phyloP scores from a whole-genome alignment of 2,888 invertebrate species.

The Scaptomyza tumidula region DNA sequence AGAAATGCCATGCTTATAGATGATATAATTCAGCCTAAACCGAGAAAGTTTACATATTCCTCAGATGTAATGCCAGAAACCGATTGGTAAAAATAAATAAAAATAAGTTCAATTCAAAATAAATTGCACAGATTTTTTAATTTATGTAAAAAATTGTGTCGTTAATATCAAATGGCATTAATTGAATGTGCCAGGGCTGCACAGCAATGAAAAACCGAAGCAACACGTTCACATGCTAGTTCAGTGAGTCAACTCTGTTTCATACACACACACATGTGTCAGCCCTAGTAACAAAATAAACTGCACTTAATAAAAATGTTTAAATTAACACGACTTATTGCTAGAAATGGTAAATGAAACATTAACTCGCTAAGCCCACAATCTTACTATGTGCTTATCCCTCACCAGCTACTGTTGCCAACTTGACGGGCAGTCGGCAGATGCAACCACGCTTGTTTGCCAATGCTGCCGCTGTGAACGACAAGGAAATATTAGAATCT shows the following conservation, averaged over 20 bases:
- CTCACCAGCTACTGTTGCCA: conserved; percentile 38
- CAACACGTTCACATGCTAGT: not conserved
- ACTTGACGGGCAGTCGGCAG: conserved; percentile 29
- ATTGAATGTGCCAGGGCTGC: not conserved
- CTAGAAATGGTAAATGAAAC: conserved; percentile 62
- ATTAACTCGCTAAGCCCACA: not conserved
- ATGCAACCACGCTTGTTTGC: conserved; percentile 34
- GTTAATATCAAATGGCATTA: no score
- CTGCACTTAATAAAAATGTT: conserved; percentile 54
- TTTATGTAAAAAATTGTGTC: no score
- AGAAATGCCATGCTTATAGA: conserved; percentile 15
- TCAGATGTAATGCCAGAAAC: conserved; percentile 78
- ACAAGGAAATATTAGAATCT: conserved; percentile 1
- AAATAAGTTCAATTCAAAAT: not conserved
- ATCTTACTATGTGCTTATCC: not conserved
- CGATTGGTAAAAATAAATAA: conserved; percentile 27
- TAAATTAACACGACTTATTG: conserved; percentile 56
- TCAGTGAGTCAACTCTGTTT: not conserved
- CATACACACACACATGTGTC: no score
- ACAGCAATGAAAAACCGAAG: not conserved
- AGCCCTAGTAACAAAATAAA: conserved; percentile 19
- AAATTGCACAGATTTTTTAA: not conserved
- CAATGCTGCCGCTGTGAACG: conserved; percentile 12
- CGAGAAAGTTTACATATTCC: conserved; percentile 56
- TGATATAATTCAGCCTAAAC: conserved; percentile 40